A percentile compares a stretch with the other conserved stretches of the same genome.
Evolutionary conservation across 2,113 vertebrate species (phyloP).

Genomic region (Ivindomyrus marchei): DNA sequence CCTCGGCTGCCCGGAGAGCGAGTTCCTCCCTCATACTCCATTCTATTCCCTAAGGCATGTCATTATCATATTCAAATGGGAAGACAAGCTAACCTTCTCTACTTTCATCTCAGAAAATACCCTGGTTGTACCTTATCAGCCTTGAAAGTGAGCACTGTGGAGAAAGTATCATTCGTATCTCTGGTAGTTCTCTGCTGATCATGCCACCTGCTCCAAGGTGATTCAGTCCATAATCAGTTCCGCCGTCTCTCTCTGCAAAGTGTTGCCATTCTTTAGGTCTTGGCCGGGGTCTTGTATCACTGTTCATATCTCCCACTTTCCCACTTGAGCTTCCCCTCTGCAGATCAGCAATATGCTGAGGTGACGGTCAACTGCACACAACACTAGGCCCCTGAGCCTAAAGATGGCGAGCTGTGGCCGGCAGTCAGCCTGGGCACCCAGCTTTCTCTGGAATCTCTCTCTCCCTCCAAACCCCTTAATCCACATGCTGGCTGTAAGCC

Average conservation of each 20-base stretch:
- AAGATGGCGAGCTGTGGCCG: background rate
- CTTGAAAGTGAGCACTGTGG: background rate
- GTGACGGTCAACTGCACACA: background rate
- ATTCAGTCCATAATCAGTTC: background rate
- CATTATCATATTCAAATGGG: background rate
- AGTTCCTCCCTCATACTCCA: background rate
- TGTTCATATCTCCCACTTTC: background rate
- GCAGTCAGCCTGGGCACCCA: background rate
- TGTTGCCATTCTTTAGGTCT: background rate
- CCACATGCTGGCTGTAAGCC: background rate
- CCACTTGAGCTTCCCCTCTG: background rate
- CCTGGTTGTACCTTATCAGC: background rate
- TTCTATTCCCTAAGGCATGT: background rate
- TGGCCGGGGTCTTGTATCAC: background rate
- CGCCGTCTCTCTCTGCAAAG: background rate
- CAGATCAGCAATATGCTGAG: background rate
- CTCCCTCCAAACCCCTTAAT: constrained; percentile 10
- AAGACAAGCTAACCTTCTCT: background rate
- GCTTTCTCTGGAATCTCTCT: background rate
- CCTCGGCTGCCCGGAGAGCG: background rate
- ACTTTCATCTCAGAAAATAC: background rate
- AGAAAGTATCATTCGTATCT: background rate
- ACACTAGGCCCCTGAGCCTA: background rate
- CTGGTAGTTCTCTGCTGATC: background rate
- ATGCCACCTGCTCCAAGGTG: background rate